These are phyloP conservation scores for Gila robusta DNA, from an alignment of 2,797 vertebrate genomes.

Conservation along the genomic window DNA sequence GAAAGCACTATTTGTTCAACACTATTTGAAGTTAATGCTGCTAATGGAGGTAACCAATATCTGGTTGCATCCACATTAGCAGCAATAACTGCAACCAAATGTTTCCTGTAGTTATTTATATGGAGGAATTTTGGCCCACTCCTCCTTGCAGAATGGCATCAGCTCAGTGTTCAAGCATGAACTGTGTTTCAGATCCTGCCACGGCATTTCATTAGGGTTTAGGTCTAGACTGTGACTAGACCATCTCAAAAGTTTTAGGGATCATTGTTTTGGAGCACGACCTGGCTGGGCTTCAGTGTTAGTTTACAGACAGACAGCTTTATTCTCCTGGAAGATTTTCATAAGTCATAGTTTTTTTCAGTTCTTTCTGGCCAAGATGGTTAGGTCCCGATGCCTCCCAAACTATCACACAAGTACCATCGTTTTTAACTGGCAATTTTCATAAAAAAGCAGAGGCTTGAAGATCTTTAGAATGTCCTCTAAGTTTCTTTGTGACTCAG, in stretches of 20 bases:
- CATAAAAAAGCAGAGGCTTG: neutral
- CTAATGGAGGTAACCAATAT: conserved; percentile 59
- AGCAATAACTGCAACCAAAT: conserved; percentile 39
- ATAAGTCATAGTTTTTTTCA: neutral
- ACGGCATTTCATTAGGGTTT: neutral
- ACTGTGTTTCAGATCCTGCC: neutral
- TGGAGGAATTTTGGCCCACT: conserved; percentile 26
- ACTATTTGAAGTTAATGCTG: neutral
- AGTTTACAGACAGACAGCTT: neutral
- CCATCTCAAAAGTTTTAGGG: neutral
- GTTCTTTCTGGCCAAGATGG: neutral
- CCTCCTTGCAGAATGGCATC: neutral
- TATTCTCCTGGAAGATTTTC: neutral
- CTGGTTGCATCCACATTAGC: conserved; percentile 37
- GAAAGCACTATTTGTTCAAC: neutral
- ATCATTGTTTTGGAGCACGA: neutral
- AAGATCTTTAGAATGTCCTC: neutral
- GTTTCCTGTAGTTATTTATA: conserved; percentile 49
- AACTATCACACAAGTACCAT: neutral
- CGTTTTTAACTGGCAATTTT: neutral
- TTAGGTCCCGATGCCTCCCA: neutral
- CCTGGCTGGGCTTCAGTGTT: neutral
- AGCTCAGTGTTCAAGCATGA: conserved; percentile 10
- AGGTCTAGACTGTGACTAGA: neutral
- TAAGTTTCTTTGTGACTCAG: neutral